These are phyloP conservation scores for Calonectris borealis DNA, from an alignment of 2,113 vertebrate genomes.

Conservation along the genomic window DNA sequence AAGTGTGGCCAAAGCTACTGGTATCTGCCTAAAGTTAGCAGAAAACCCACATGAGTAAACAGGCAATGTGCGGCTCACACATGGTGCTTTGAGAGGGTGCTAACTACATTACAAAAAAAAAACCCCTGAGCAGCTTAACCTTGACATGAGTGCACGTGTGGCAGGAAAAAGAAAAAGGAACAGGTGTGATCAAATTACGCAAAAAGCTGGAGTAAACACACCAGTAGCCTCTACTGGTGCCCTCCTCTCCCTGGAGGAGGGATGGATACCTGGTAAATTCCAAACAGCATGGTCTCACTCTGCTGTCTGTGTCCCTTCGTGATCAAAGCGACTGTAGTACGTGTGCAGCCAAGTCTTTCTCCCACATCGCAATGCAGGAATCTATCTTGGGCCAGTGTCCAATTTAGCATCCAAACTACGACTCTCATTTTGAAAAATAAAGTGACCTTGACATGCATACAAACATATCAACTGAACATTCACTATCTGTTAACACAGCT, in stretches of 20 bases:
- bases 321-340: accelerated
- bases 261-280: neutral
- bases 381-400: neutral
- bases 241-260: neutral
- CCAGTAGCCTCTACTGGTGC: neutral
- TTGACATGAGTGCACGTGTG: accelerated
- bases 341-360: neutral
- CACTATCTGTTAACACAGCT: neutral
- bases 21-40: neutral
- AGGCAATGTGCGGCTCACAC: neutral
- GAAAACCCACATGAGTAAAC: neutral
- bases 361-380: accelerated
- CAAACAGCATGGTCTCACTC: neutral
- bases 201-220: neutral
- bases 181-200: neutral
- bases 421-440: neutral
- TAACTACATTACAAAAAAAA: neutral
- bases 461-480: neutral
- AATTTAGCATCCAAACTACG: neutral
- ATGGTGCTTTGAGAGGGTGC: neutral
- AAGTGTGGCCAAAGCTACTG: neutral
- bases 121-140: neutral
- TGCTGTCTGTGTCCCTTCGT: neutral
- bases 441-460: neutral
- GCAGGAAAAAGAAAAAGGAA: neutral